Conservation (phyloP, 2,888 invertebrate genomes). For the Mellilla xanthometata region DNA sequence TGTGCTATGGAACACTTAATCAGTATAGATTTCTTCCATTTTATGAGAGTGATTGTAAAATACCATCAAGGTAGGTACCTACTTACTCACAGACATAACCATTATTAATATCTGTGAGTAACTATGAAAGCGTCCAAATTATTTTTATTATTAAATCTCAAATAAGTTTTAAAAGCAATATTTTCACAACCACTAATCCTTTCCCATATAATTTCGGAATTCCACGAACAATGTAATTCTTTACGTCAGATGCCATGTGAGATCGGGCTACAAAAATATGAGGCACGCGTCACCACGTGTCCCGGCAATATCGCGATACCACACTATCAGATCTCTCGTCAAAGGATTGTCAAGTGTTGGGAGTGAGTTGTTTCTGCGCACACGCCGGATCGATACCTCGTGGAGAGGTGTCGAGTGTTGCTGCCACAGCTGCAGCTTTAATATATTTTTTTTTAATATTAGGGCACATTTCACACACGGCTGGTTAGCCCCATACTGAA, state of each 20-base stretch:
- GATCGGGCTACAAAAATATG: constrained; percentile 33
- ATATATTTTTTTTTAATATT: constrained; percentile 12
- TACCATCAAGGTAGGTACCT: too few species aligned
- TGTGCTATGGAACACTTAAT: too few species aligned
- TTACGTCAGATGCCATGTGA: constrained; percentile 1
- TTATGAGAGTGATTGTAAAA: too few species aligned
- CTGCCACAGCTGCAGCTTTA: constrained; percentile 17
- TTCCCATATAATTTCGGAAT: background rate
- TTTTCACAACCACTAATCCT: too few species aligned
- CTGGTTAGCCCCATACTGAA: too few species aligned
- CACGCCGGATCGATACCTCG: constrained; percentile 23
- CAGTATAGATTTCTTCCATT: too few species aligned
- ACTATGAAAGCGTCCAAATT: too few species aligned
- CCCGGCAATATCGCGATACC: background rate
- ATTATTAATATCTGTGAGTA: too few species aligned
- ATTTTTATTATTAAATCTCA: too few species aligned
- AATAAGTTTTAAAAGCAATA: too few species aligned
- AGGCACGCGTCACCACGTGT: constrained; percentile 30
- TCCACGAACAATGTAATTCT: background rate
- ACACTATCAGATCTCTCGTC: constrained; percentile 10
- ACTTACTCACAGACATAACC: too few species aligned
- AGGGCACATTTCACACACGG: too few species aligned
- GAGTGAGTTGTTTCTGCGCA: constrained; percentile 35
- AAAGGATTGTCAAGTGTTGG: constrained; percentile 30
- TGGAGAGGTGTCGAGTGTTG: constrained; percentile 17